phyloP scores from a whole-genome alignment of 2,888 invertebrate genomes.

The Steromphala cineraria region DNA sequence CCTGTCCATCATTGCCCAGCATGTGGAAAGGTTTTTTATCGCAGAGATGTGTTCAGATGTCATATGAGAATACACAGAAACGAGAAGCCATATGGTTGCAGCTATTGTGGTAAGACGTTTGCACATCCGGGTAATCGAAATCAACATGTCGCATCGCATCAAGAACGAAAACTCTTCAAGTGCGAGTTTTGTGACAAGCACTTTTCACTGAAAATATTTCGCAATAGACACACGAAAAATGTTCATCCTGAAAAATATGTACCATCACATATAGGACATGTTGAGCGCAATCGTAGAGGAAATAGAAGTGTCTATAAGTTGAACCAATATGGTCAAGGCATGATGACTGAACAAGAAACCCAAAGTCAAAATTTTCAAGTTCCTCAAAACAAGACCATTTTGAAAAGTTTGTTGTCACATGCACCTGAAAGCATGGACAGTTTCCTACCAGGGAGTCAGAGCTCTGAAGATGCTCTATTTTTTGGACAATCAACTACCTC shows the following conservation, averaged over 20 bases:
- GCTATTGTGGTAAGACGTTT: background rate
- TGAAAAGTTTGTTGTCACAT: too few species aligned
- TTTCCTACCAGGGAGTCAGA: too few species aligned
- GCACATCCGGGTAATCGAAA: background rate
- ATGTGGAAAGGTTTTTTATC: background rate
- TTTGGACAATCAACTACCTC: too few species aligned
- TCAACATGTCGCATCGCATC: background rate
- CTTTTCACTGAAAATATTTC: background rate
- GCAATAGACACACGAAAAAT: background rate
- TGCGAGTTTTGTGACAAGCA: background rate
- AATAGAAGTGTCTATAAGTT: background rate
- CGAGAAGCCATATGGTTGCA: background rate
- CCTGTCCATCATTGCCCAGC: background rate
- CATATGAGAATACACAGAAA: background rate
- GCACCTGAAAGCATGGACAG: too few species aligned
- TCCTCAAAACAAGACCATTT: too few species aligned
- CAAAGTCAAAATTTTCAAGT: too few species aligned
- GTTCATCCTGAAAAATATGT: background rate
- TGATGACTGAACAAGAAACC: too few species aligned
- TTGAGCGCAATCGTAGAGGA: background rate
- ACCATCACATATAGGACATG: background rate
- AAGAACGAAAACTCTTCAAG: background rate
- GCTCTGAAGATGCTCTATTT: too few species aligned
- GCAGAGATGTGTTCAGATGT: background rate
- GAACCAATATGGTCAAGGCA: too few species aligned